phyloP scores from a whole-genome alignment of 2,113 vertebrate genomes.

The Neotragus pygmaeus region DNA sequence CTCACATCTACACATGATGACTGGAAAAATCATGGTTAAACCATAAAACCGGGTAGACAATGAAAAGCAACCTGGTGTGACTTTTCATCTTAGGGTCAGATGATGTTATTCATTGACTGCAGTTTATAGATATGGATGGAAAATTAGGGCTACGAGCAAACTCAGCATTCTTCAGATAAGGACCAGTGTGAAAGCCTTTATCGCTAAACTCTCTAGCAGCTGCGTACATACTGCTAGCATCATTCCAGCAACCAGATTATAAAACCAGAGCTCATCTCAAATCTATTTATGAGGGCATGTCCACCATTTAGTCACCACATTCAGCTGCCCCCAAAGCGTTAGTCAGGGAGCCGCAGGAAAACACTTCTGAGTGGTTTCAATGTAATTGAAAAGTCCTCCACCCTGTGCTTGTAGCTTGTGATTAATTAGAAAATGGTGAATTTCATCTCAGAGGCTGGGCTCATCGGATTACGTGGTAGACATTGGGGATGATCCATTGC shows the following conservation, averaged over 20 bases:
- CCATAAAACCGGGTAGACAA: too few relatives aligned
- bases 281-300: not conserved
- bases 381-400: not conserved
- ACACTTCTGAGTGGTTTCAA: not conserved
- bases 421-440: not conserved
- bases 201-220: accelerated
- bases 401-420: too few relatives aligned
- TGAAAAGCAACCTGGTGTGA: not conserved
- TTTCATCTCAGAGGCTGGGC: not conserved
- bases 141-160: not conserved
- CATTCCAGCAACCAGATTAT: accelerated
- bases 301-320: too few relatives aligned
- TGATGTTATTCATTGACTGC: not conserved
- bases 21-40: not conserved
- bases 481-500: accelerated
- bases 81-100: not conserved
- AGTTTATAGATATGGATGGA: too few relatives aligned
- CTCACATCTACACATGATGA: accelerated
- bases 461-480: not conserved
- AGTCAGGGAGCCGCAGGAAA: not conserved
- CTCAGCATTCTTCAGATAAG: not conserved
- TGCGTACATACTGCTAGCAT: accelerated
- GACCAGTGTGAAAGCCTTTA: not conserved
- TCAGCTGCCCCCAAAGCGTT: too few relatives aligned
- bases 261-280: not conserved